Conservation (phyloP, 35 echinoderm and acorn worm species). For the Anneissia japonica region DNA sequence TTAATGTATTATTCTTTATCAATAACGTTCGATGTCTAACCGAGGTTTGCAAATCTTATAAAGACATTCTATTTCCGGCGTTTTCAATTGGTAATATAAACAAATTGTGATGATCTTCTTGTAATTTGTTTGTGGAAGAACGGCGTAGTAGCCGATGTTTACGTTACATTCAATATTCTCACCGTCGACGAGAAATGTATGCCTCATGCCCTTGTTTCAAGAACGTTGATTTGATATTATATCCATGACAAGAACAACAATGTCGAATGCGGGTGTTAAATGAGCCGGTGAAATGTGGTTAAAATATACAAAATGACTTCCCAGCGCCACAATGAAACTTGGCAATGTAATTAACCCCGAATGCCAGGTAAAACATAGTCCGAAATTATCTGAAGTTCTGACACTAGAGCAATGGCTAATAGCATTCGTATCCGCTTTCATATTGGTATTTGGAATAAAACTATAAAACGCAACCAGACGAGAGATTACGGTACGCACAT, state of each 20-base stretch:
- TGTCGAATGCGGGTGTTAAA: not conserved
- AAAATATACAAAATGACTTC: not conserved
- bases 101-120: no score
- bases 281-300: not conserved
- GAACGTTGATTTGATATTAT: not conserved
- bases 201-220: not conserved
- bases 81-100: no score
- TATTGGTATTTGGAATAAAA: no score
- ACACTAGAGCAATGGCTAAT: not conserved
- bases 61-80: no score
- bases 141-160: no score
- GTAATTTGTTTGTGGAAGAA: no score
- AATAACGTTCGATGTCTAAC: no score
- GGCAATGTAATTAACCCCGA: not conserved
- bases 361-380: not conserved
- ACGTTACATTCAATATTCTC: no score
- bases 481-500: not conserved
- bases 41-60: no score
- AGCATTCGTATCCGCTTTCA: not conserved
- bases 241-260: not conserved
- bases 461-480: not conserved
- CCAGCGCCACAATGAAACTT: not conserved
- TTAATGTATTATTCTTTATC: no score
- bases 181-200: not conserved
- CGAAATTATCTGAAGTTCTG: not conserved